A percentile compares a stretch with the other conserved stretches of the same genome.
Evolutionary conservation across 2,113 vertebrate genomes (phyloP).

Genomic region (Leuciscus idus): DNA sequence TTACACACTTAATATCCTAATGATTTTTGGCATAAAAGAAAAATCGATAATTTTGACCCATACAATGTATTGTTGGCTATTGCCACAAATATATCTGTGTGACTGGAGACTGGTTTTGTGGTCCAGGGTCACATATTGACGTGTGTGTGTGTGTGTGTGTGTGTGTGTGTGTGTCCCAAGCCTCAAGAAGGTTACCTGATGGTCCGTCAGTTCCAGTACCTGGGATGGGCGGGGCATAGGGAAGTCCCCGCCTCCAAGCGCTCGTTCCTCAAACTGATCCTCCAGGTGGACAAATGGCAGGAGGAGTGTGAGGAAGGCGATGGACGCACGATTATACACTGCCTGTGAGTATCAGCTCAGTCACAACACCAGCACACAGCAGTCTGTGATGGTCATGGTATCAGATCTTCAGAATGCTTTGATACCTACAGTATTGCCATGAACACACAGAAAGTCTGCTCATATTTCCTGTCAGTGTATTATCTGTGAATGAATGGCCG

Average conservation of each 20-base stretch:
- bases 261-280: conserved; percentile 96
- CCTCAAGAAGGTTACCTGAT: conserved; percentile 98
- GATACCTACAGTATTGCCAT: neutral
- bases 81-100: too few species aligned
- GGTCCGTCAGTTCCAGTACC: conserved; percentile 98
- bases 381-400: too few species aligned
- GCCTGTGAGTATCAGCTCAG: conserved; percentile 83
- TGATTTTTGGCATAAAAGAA: too few species aligned
- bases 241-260: conserved; percentile 96
- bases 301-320: conserved; percentile 98
- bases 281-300: conserved; percentile 99
- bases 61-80: too few species aligned
- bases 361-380: too few species aligned
- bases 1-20: too few species aligned
- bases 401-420: too few species aligned
- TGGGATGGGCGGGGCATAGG: conserved; percentile 94
- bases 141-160: conserved; percentile 9
- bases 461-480: neutral
- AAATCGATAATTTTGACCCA: too few species aligned
- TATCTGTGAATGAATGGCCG: neutral
- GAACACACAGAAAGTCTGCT: neutral
- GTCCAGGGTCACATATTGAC: too few species aligned
- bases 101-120: too few species aligned
- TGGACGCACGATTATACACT: conserved; percentile 95
- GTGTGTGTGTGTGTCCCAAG: conserved; percentile 67